Conservation (phyloP, 2,113 vertebrate genomes). For the Aspidoscelis tigris region DNA sequence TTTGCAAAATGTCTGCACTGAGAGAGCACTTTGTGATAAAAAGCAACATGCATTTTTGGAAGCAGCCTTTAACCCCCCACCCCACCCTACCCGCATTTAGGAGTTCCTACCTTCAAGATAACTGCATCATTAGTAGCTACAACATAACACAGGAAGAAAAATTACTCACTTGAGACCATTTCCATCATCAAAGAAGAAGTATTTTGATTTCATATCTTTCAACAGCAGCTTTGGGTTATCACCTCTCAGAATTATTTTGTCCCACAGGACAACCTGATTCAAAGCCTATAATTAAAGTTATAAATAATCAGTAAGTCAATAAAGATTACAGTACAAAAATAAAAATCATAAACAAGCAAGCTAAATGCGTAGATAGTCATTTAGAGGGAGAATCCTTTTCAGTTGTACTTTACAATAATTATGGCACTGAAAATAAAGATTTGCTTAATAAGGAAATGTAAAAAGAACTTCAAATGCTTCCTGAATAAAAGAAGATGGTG, state of each 20-base stretch:
- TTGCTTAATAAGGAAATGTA: neutral
- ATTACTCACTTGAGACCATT: slow-evolving; percentile 92
- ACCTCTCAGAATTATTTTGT: slow-evolving; percentile 94
- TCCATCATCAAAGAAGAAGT: slow-evolving; percentile 98
- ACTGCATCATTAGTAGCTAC: neutral
- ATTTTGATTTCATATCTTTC: slow-evolving; percentile 95
- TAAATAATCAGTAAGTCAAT: slow-evolving; percentile 39
- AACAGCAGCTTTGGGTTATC: slow-evolving; percentile 90
- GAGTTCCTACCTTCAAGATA: neutral
- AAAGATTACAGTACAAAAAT: slow-evolving; percentile 4
- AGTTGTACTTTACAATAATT: neutral
- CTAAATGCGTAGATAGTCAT: slow-evolving; percentile 16
- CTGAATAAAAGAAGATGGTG: neutral
- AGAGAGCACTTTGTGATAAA: neutral
- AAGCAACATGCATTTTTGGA: neutral
- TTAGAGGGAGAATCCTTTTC: neutral
- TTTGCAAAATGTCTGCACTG: neutral
- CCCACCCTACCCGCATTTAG: neutral
- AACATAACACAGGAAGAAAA: slow-evolving; percentile 19
- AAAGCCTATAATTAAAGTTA: slow-evolving; percentile 80
- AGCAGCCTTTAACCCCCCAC: neutral
- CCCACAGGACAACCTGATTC: slow-evolving; percentile 98
- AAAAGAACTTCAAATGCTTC: neutral
- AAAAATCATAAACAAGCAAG: neutral
- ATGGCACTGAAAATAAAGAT: neutral